Evolutionary conservation across 2,888 invertebrate species (phyloP), one percentile per base, ranked within the genome.

Genomic region (Apodemia mormo): DNA sequence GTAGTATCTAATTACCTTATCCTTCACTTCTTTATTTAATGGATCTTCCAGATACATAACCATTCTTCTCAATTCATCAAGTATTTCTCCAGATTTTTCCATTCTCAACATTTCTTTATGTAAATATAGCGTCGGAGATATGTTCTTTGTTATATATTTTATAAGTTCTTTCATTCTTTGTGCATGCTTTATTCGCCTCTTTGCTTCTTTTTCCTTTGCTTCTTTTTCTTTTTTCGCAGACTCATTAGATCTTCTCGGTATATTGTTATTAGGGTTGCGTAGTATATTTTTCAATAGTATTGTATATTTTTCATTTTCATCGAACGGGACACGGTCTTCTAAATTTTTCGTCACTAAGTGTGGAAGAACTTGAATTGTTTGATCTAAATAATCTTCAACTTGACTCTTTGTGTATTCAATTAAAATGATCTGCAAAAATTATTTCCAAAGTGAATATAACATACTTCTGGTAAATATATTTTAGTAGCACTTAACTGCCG

Each of bases 41-140:
- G 77, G 76, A 1, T 66, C 49, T 5, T 84, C 84, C 2, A 86
- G 67, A 74, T 75, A 77, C 0, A 74, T 70, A 0, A 86, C 76
- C 82, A 88, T 84, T 68, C 67, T 22, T 68, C 85, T 81, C 3
- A 85, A 54, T 0, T 72, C 70, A 65, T 85, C 85, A 52, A 76
- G 80, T 0, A 85, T 74, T 6, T 43, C 22, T 1, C 74, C 74
- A 0, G 76, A 72, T 3, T 45, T 69, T 37, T 72, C 45, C 5
- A 87, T 86, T 58, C 85, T 80, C 56, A 76, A 52, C 68, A 87
- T 76, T 78, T 88, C 85, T 0, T 77, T 68, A 54, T 81, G 80
- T 2, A 87, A 76, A 75, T 85, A 86, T 10, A 78, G 74, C 0
- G 86, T 82, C 0, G 78, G 71, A 69, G 33, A 7, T 73, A 76